Conservation (phyloP, 2,888 invertebrate species). For the Scaptomyza tumidula region DNA sequence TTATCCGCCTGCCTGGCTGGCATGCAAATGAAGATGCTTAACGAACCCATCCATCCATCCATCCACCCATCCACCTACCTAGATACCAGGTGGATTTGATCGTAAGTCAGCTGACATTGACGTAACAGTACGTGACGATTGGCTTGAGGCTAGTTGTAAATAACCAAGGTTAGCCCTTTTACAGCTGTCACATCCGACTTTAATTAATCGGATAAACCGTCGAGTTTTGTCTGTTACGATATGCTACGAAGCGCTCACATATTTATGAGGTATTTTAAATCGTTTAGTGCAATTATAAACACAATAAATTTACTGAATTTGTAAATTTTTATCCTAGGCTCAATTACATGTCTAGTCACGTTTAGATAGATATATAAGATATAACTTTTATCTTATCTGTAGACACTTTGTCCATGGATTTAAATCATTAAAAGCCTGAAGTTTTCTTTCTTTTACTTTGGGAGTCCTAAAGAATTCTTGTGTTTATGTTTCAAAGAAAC, state of each 20-base stretch:
- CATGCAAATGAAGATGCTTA: slow-evolving; percentile 71
- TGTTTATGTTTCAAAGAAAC: too few relatives aligned
- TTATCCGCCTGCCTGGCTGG: slow-evolving; percentile 38
- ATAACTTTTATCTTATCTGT: neutral
- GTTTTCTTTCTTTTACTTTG: too few relatives aligned
- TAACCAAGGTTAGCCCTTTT: slow-evolving; percentile 65
- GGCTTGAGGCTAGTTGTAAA: slow-evolving; percentile 11
- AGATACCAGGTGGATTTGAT: neutral
- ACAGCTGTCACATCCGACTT: slow-evolving; percentile 25
- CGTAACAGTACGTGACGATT: slow-evolving; percentile 68
- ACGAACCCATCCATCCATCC: slow-evolving; percentile 3
- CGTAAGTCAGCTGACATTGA: slow-evolving; percentile 52
- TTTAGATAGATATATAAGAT: neutral
- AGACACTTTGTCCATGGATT: neutral
- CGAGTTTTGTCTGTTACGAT: neutral
- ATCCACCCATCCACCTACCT: neutral
- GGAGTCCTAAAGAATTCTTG: neutral
- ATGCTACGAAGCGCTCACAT: slow-evolving; percentile 20
- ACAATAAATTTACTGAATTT: neutral
- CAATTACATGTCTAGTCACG: neutral
- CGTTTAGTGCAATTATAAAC: neutral
- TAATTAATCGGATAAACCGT: slow-evolving; percentile 55
- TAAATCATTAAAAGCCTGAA: neutral
- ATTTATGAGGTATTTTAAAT: slow-evolving; percentile 15
- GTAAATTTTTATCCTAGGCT: slow-evolving; percentile 3